Evolutionary conservation across 1,140 invertebrate genomes (phyloP), one percentile per base, ranked within the genome.

Genomic region (Drosophila bocki): DNA sequence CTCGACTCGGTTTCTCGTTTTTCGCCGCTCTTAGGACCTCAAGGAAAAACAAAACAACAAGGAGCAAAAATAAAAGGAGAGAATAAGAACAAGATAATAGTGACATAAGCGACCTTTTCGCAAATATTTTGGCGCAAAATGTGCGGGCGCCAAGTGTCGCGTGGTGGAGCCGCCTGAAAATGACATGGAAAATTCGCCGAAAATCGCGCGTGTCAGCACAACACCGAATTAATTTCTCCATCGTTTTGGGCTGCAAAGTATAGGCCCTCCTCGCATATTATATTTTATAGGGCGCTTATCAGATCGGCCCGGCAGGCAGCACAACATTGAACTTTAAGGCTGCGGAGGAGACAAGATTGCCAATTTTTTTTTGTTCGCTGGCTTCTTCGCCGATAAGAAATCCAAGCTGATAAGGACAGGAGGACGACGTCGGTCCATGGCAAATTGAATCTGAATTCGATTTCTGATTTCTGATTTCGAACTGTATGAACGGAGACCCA

Each of bases 161-260:
- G 67, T 72, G 65, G 58, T 59, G 57, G 35, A 50, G 64, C 48
- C 84, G 81, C 75, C 67, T 70, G 79, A 90, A 86, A 86, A 92
- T 92, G 91, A 90, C 91, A 90, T 92, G 91, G 91, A 92, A 92
- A 92, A 92, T 84, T 68, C 87, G 91, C 59, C 75, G 87, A 82
- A 92, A 91, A 91, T 90, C 67, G 80, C 71, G 85, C 74, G 83
- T 77, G 78, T 57, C 62, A 81, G 75, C 75, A 78, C 61, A 58
- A 33, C 58, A 67, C 29, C 32, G 33, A 54, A 26, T 58, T 57
- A 69, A 67, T 72, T 72, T 50, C 12, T 29, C 37, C 48, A 60
- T 29, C 48, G 41, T 45, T 56, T 54, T 33, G 17, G 37, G 33
- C n/a, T 44, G 67, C 67, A 53, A 29, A 17, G 45, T 22, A 19